These are phyloP conservation scores for Trachelipus rathkii DNA, from an alignment of 1,140 invertebrate species.

Conservation along the genomic window DNA sequence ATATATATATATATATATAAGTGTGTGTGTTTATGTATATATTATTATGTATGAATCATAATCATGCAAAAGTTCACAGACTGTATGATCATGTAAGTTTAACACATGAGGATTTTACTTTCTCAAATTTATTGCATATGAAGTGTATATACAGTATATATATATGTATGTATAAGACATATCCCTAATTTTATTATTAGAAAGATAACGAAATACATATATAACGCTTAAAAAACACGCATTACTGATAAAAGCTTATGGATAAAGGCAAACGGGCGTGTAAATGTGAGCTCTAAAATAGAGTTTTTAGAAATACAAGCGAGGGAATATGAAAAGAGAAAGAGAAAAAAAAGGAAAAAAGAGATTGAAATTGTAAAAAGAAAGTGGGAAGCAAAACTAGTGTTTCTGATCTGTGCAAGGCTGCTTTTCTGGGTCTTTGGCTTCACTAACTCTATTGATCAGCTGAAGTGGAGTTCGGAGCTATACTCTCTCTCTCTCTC, in stretches of 20 bases:
- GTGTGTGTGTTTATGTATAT: too few species aligned
- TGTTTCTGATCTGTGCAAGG: background rate
- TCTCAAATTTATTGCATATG: too few species aligned
- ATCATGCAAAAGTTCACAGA: too few species aligned
- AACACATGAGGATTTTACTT: too few species aligned
- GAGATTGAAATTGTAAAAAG: background rate
- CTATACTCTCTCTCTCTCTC: background rate
- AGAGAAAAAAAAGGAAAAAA: background rate
- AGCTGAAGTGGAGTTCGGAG: background rate
- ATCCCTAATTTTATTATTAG: constrained; percentile 5
- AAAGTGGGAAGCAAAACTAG: background rate
- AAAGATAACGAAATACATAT: constrained; percentile 11
- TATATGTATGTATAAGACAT: background rate
- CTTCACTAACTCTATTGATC: constrained; percentile 1
- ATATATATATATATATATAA: too few species aligned
- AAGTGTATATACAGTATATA: background rate
- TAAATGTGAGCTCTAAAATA: background rate
- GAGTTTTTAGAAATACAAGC: background rate
- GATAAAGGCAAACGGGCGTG: constrained; percentile 1
- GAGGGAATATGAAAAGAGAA: background rate
- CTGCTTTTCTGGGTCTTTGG: background rate
- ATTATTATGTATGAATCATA: too few species aligned
- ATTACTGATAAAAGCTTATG: constrained; percentile 5
- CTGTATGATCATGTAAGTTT: too few species aligned
- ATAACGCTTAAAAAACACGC: constrained; percentile 6